These are phyloP conservation scores for Archilochus colubris DNA, from an alignment of 2,113 vertebrate species.

Conservation along the genomic window DNA sequence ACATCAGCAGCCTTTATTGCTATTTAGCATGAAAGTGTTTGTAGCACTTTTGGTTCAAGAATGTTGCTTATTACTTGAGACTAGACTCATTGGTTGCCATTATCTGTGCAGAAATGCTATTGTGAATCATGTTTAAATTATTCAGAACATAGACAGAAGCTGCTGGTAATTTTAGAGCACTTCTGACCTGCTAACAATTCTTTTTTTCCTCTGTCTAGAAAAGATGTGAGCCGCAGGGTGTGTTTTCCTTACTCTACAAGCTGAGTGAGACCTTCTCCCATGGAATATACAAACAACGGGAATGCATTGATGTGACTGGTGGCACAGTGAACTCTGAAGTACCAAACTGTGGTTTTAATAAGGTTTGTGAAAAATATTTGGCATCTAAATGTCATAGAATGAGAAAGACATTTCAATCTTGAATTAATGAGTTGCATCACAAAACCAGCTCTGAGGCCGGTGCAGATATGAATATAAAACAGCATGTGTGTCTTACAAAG, in stretches of 20 bases:
- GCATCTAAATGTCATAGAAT: background rate
- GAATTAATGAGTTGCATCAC: constrained; percentile 27
- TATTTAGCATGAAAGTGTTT: fast-evolving
- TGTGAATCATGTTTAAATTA: background rate
- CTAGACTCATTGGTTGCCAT: background rate
- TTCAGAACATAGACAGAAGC: background rate
- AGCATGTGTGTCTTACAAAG: background rate
- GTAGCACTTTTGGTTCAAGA: background rate
- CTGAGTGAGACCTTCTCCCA: background rate
- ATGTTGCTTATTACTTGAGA: background rate
- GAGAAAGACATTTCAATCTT: background rate
- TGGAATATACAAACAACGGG: background rate
- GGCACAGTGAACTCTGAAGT: background rate
- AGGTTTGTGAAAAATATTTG: constrained; percentile 8
- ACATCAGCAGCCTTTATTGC: background rate
- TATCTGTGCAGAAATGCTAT: background rate
- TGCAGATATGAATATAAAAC: background rate
- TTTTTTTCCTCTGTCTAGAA: background rate
- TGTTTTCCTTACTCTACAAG: background rate
- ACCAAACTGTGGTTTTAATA: background rate
- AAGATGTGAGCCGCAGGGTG: background rate
- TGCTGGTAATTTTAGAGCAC: background rate
- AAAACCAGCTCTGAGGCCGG: constrained; percentile 4
- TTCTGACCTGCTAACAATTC: background rate
- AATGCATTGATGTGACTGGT: background rate